Percentiles rank a stretch among this genome's conserved stretches.
Conservation (phyloP, 2,113 vertebrate genomes). For the Larimichthys crocea region DNA sequence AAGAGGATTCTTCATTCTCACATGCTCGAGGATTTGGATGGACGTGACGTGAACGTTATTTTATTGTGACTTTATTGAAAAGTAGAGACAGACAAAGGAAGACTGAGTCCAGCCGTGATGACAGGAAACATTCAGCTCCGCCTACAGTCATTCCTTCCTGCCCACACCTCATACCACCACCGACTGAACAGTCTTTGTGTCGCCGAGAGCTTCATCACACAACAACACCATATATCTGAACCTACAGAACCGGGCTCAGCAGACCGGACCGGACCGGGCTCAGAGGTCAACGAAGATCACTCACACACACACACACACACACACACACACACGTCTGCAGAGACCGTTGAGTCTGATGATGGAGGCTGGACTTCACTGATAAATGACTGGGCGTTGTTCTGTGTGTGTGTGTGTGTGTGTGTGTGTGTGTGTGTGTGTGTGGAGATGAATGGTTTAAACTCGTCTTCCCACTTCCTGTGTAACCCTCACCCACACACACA, state of each 20-base stretch:
- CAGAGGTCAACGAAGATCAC: neutral
- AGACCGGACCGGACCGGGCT: too few relatives aligned
- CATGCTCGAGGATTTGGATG: too few relatives aligned
- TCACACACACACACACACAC: conserved; percentile 4
- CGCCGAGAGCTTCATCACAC: neutral
- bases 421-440: conserved; percentile 23
- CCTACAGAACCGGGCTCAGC: too few relatives aligned
- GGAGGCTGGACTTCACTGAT: conserved; percentile 55
- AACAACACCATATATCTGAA: too few relatives aligned
- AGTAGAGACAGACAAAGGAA: too few relatives aligned
- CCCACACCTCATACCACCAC: conserved; percentile 57
- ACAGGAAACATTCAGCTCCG: neutral
- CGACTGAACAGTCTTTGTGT: conserved; percentile 4
- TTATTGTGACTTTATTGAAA: too few relatives aligned
- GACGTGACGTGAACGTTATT: too few relatives aligned
- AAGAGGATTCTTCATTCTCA: too few relatives aligned
- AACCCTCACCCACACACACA: neutral
- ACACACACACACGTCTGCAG: conserved; percentile 9
- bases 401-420: conserved; percentile 35
- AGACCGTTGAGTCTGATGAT: conserved; percentile 31
- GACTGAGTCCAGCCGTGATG: too few relatives aligned
- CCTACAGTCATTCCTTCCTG: conserved; percentile 62
- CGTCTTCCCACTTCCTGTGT: conserved; percentile 49
- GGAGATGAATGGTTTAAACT: conserved; percentile 38
- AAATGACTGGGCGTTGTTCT: conserved; percentile 51